A percentile compares a stretch with the other conserved stretches of the same genome.
Conservation (phyloP, 2,888 invertebrate species). For the Diogma glabrata region DNA sequence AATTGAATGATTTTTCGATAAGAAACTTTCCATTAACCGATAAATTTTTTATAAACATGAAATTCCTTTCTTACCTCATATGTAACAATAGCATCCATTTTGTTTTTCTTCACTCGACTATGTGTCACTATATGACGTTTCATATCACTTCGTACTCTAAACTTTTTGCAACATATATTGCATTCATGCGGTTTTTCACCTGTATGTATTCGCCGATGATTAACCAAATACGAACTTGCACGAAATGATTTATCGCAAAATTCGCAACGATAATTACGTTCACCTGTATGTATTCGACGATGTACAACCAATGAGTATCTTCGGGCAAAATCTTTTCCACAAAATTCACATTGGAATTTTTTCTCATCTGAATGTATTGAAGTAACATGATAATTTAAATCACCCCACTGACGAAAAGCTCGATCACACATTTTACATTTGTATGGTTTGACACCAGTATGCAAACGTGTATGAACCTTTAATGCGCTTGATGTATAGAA, state of each 20-base stretch:
- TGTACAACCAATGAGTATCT: constrained; percentile 77
- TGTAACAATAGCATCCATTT: no score
- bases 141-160: constrained; percentile 73
- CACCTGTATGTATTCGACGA: constrained; percentile 75
- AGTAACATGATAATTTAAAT: constrained; percentile 73
- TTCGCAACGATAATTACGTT: constrained; percentile 77
- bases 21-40: no score
- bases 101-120: no score
- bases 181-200: constrained; percentile 70
- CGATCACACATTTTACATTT: constrained; percentile 65
- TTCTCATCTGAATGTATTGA: constrained; percentile 73
- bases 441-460: constrained; percentile 77
- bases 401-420: constrained; percentile 78
- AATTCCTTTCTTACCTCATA: no score
- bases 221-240: constrained; percentile 73
- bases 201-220: constrained; percentile 75
- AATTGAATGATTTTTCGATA: no score
- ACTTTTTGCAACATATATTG: constrained; percentile 63
- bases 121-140: constrained; percentile 69
- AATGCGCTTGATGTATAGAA: constrained; percentile 74
- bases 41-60: no score
- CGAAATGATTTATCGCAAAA: constrained; percentile 74
- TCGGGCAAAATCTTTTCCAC: constrained; percentile 77
- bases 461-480: constrained; percentile 69
- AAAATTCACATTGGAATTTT: constrained; percentile 78